Evolutionary conservation across 2,888 invertebrate species (phyloP), one percentile per base, ranked within the genome.

Genomic region (Tortrix viridana): DNA sequence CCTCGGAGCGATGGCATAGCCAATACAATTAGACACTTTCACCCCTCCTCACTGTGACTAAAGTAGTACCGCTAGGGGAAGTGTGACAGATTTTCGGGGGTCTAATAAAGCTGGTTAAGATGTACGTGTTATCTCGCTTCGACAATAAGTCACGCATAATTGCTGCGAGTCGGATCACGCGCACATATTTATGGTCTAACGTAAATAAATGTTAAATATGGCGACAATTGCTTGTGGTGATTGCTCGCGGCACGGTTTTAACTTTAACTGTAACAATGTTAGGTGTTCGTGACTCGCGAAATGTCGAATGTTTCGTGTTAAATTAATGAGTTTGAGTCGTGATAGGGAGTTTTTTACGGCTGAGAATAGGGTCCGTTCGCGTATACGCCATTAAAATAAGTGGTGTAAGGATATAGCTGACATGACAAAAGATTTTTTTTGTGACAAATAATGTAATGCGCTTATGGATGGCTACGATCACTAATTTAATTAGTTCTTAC

Each of bases 81-180:
- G 20, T 44, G 54, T 44, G 14, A 9, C 37, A 46, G 71, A 62
- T 67, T 62, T 50, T 66, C 48, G 14, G 70, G 70, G 70, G 86
- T 44, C 85, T 73, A 52, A 5, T 56, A 68, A 75, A 55, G 68
- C 65, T 82, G 85, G 90, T 75, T 74, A 80, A 73, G 74, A 75
- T 73, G 82, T 84, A 87, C 87, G 87, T 87, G 90, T 88, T 91
- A 91, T 91, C 91, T 87, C 81, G 80, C 79, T 82, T 82, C 85
- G 85, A 84, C 90, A 91, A 92, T 91, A 91, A 91, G 89, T 92
- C 90, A 90, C 85, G 85, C 89, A 86, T 92, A 91, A 92, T 91
- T 92, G 88, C 91, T 83, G 86, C 86, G 84, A 80, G 76, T 79
- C 74, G 79, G 79, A 84, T 80, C 85, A 86, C 89, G 74, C 73